Base-by-base conservation (phyloP, 2,113 vertebrate species). In the Epinephelus lanceolatus region DNA sequence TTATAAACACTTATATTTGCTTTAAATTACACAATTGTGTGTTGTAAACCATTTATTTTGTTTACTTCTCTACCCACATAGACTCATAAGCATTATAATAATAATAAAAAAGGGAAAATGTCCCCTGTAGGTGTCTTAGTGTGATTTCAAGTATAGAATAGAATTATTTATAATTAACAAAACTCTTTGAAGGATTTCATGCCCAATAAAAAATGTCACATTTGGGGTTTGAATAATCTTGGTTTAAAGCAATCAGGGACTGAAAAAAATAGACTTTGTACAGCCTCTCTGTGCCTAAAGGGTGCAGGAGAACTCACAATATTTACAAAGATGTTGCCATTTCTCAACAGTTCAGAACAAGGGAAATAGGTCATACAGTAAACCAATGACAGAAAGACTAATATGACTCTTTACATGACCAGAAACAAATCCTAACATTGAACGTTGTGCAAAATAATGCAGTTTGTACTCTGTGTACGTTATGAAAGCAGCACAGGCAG, bases 141-240 rank as follows among this genome's bases (percentile, higher is more conserved):
- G n/a, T 61, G 25, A 78, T 69, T 71, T 62, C n/a, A 71, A 59
- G n/a, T 12, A 27, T 27, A 53, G 49, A 49, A 40, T 15, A 6
- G 73, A 73, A 52, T 40, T 0, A 18, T 17, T 53, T 13, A 60
- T 57, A 47, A 37, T 37, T 37, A 65, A 61, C 69, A 60, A 71
- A 77, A 67, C 5, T 56, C 7, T 66, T 68, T 23, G 11, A 61
- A 71, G 63, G 51, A 47, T 63, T 68, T 80, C 51, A 62, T 67
- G 15, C 10, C 21, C 3, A 60, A 61, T 76, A 15, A 78, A 42
- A 55, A 60, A 57, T 51, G 6, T 60, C 30, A 18, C 23, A 71
- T 74, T 71, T 45, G 47, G 25, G 1, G 19, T 59, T 37, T 68
- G 25, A 71, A 78, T 53, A 17, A 59, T 62, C 37, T 45, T 14